Base-by-base conservation (phyloP, 2,888 invertebrate genomes). In the Mycalesis mineus region DNA sequence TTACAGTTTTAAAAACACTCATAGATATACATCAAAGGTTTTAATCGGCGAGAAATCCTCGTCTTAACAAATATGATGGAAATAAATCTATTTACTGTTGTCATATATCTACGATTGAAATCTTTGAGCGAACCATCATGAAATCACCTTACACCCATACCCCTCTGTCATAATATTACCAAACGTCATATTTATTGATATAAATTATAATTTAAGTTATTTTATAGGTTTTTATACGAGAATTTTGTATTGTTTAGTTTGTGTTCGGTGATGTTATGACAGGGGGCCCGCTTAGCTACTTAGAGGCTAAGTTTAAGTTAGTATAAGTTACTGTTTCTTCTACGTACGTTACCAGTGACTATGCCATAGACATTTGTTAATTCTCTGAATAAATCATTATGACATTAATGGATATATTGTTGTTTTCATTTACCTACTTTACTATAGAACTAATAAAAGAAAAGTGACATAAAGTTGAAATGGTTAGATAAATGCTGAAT, bases 361-460 rank as follows among this genome's bases (percentile, higher is more conserved):
- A 88, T 83, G 88, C 88, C 88, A 89, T 88, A 88, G 88, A 89
- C 44, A 74, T 78, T 79, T 84, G 78, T 88, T 84, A 78, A 78
- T 82, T 82, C 84, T 82, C 81, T 77, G 80, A 88, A 84, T 87
- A 87, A 86, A 87, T 71, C 63, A 83, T 86, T 86, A 86, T 84
- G 72, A 62, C 63, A 74, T 78, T 77, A 74, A 71, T 66, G 63
- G 75, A 69, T 70, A 70, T 51, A 71, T 67, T 61, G 54, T 66
- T 65, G 57, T 65, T 47, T 68, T 64, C 67, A 71, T 68, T 65
- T 66, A n/a, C 65, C 64, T n/a, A 44, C 13, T 39, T 14, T 14
- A n/a, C 11, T n/a, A n/a, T n/a, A n/a, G n/a, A n/a, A n/a, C n/a
- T n/a, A n/a, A n/a, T n/a, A n/a, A n/a, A n/a, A n/a, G n/a, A n/a